Conservation (phyloP, 2,888 invertebrate species). For the Dryomyza anilis region DNA sequence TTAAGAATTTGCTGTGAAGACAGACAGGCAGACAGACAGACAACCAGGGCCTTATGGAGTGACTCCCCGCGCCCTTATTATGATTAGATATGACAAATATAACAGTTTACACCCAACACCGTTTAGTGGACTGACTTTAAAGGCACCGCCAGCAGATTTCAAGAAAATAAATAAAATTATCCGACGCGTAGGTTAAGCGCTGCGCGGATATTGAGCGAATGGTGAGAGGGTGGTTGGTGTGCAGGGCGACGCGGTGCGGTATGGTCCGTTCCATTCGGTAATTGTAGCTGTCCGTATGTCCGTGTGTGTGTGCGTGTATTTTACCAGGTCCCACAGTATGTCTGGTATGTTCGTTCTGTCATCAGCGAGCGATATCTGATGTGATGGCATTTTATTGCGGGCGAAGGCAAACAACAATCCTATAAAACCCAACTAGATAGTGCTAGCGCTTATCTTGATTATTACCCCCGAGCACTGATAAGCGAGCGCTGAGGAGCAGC, state of each 20-base stretch:
- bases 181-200: not conserved
- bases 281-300: not conserved
- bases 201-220: not conserved
- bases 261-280: too few relatives aligned
- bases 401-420: constrained; percentile 21
- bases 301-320: not conserved
- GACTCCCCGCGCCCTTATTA: constrained; percentile 7
- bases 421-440: constrained; percentile 32
- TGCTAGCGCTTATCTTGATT: constrained; percentile 35
- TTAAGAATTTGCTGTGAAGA: too few relatives aligned
- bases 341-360: too few relatives aligned
- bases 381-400: constrained; percentile 20
- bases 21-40: not conserved
- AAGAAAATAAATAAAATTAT: constrained; percentile 21
- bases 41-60: not conserved
- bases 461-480: constrained; percentile 32
- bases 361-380: constrained; percentile 21
- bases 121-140: constrained; percentile 22
- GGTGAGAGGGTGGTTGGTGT: not conserved
- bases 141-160: constrained; percentile 22
- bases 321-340: not conserved
- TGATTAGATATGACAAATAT: constrained; percentile 26
- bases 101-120: constrained; percentile 17
- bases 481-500: constrained; percentile 19
- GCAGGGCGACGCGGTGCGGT: too few relatives aligned